Evolutionary conservation across 2,797 vertebrate species (phyloP), one percentile per base, ranked within the genome.

Genomic region (Chaetophractus vellerosus): DNA sequence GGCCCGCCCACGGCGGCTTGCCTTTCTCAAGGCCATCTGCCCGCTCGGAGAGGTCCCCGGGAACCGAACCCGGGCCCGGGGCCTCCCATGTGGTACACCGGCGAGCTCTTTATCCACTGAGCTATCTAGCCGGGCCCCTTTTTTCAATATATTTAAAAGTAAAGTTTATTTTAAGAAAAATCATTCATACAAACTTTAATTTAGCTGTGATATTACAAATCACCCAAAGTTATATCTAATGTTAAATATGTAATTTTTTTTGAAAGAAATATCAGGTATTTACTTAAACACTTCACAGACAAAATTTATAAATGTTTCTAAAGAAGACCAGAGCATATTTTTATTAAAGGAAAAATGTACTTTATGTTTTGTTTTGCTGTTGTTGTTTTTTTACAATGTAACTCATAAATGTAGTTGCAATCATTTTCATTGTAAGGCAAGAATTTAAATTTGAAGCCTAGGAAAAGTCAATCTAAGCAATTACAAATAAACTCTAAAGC

Each of bases 361-460:
- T 50, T 36, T 80, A 61, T 82, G 82, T 41, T 4, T 63, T 88
- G 38, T 45, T 45, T 45, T 45, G 45, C 9, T 45, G 38, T 45
- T 45, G 45, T 45, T 45, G 90, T 81, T 50, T 45, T 87, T 18
- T n/a, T n/a, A n/a, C n/a, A 90, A 26, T n/a, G 12, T 45, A 86
- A 78, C 31, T 61, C 88, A 55, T 36, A 76, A 66, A 66, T 64
- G 18, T 69, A 88, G 83, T 87, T 92, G 76, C 90, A 71, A 38
- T 94, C 86, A 93, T 96, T 97, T 68, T 96, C 97, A 97, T 79
- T 97, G 74, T 95, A 96, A 98, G 95, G 94, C 64, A 96, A 97
- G 82, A 84, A 84, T 85, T 93, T 78, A 81, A 90, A 74, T 95
- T 81, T 90, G 79, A 95, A 97, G 95, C 38, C 36, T 85, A 95